Evolutionary conservation across 37 sponge, comb jelly and placozoan genomes (phyloP), one percentile per base, ranked within the genome.

Genomic region (Aphrocallistes beatrix): DNA sequence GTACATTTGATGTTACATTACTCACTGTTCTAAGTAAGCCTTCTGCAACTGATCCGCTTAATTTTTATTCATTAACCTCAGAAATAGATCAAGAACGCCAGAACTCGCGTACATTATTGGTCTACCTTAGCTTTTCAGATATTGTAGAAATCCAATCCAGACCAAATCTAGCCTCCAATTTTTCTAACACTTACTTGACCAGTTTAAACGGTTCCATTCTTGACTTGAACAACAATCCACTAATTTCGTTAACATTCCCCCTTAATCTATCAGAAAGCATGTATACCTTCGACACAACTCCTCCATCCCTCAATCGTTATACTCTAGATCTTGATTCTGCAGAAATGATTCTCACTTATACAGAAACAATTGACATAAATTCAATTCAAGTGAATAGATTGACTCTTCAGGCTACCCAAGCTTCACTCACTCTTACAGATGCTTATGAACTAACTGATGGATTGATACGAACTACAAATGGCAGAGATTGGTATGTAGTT

Each of bases 251-350:
- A 82, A 37, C 51, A 36, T 10, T 25, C 81, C 87, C 92, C 19
- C 34, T 60, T 30, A 60, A 60, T 13, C 75, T 50, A 42, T 37
- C 39, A 84, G 87, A 86, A 39, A 0, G 37, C 25, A n/a, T 0
- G 6, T 83, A 90, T 1, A 48, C 84, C 1, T 51, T 85, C 25
- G 92, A 92, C 50, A 83, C 37, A 19, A 81, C 88, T 17, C 21
- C 37, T 84, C 92, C 92, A 75, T 9, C 16, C 25, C 51, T 92
- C 32, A 38, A 37, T 0, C 47, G 48, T 28, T 92, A 90, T 85
- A 42, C 38, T 1, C 82, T 92, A 17, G 90, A 92, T 51, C 89
- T 92, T n/a, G 90, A 94, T 51, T 87, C 84, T 50, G 94, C 91
- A 30, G 86, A 85, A 16, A 60, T 94, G 36, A 47, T 34, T 0